A percentile compares a stretch with the other conserved stretches of the same genome.
Conservation (phyloP, 2,113 vertebrate genomes). For the Scopus umbretta region DNA sequence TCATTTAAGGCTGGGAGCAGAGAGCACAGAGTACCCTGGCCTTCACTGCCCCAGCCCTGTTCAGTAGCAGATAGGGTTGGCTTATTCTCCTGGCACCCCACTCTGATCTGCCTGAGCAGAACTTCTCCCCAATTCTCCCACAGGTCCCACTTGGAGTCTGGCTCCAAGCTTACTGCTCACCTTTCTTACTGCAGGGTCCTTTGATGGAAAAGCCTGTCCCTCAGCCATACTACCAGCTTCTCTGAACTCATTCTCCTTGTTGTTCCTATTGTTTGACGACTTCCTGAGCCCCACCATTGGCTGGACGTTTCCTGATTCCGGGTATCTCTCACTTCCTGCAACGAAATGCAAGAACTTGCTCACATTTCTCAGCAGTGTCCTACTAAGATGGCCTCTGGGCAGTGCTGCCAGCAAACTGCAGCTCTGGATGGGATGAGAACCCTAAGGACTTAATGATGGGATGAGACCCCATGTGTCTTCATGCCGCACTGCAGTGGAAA, state of each 20-base stretch:
- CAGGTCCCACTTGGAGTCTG: not conserved
- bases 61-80: not conserved
- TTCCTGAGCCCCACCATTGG: constrained; percentile 56
- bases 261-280: constrained; percentile 70
- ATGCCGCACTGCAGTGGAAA: not conserved
- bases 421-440: not conserved
- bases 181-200: constrained; percentile 53
- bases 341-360: not conserved
- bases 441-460: not conserved
- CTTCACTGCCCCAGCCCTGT: fast-evolving
- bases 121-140: not conserved
- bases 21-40: not conserved
- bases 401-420: not conserved
- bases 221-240: constrained; percentile 61
- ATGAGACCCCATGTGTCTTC: not conserved
- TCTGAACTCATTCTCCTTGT: constrained; percentile 71
- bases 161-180: constrained; percentile 62
- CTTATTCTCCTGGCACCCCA: not conserved
- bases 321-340: constrained; percentile 61
- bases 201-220: constrained; percentile 46
- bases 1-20: not conserved
- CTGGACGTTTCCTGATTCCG: constrained; percentile 49
- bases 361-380: not conserved
- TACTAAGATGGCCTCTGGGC: not conserved
- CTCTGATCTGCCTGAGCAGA: not conserved